Evolutionary conservation across 2,888 invertebrate species (phyloP), one percentile per base, ranked within the genome.

Genomic region (Drosophila neutralis): DNA sequence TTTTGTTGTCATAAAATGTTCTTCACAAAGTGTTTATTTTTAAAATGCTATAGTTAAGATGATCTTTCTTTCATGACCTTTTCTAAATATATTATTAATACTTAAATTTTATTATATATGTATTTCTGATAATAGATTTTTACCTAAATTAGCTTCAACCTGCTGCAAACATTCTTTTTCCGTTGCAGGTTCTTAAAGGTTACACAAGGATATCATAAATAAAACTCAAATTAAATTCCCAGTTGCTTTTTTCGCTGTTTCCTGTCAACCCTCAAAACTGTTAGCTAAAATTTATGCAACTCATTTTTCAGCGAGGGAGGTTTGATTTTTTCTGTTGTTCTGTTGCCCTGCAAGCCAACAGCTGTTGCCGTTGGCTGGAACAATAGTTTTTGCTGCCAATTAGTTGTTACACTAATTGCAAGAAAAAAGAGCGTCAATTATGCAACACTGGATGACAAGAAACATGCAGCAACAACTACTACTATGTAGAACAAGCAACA

Each of bases 321-420:
- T 31, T 42, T 31, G 40, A 27, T 40, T n/a, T 57, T 35, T 65
- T 66, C 31, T 10, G 31, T 31, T 33, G 33, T 71, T 59, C 72
- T 69, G 59, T 24, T 48, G 18, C 48, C 42, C 13, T 45, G 13
- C 35, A 59, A 38, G 64, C 27, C 29, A 62, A 45, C 78, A 89
- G 72, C 74, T 73, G 84, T 64, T 58, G 73, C 58, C 56, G 69
- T 61, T 82, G 68, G 80, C 67, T 62, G 58, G 15, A 60, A 66
- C 73, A 82, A 83, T 86, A 75, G 88, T 89, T 85, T 89, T 85
- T 85, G 85, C 83, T 78, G 78, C 83, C 90, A 85, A 85, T 85
- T 88, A 89, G 88, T 87, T 85, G 86, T 87, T 78, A 38, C 56
- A 40, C 75, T 85, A 89, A 89, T 82, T 76, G 73, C 78, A 38